Percentiles rank a stretch among this genome's conserved stretches.
These are phyloP conservation scores for Sericinus montela DNA, from an alignment of 2,888 invertebrate species.

Conservation along the genomic window DNA sequence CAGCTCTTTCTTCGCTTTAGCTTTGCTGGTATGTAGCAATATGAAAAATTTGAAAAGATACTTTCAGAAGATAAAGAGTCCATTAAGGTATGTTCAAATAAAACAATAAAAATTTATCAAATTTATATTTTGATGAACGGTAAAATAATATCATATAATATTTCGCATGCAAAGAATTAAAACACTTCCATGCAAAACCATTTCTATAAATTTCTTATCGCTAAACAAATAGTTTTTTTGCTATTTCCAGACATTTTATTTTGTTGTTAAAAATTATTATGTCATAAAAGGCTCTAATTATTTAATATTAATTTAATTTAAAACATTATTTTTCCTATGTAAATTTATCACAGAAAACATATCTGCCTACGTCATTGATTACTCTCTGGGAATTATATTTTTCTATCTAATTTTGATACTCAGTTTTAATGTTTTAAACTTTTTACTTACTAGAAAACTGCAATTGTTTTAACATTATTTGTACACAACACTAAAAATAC, in stretches of 20 bases:
- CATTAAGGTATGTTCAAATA: neutral
- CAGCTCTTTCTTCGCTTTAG: too few species aligned
- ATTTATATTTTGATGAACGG: slow-evolving; percentile 35
- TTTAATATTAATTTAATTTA: neutral
- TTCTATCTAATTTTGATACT: slow-evolving; percentile 25
- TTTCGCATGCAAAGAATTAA: slow-evolving; percentile 64
- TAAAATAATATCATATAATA: slow-evolving; percentile 44
- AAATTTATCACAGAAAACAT: slow-evolving; percentile 54
- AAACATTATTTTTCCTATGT: neutral
- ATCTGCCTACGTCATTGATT: slow-evolving; percentile 32
- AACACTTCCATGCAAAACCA: slow-evolving; percentile 65
- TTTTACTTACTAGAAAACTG: neutral
- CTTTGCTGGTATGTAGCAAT: too few species aligned
- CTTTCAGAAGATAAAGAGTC: too few species aligned
- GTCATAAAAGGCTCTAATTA: neutral
- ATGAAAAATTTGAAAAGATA: too few species aligned
- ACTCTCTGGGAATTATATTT: slow-evolving; percentile 25
- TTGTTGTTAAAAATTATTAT: neutral
- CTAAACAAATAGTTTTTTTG: too few species aligned
- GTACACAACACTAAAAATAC: neutral
- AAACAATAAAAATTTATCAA: slow-evolving; percentile 22
- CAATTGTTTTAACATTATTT: too few species aligned
- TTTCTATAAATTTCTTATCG: slow-evolving; percentile 44
- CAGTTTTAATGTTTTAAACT: neutral
- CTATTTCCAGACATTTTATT: too few species aligned